Evolutionary conservation across 2,888 invertebrate genomes (phyloP), one percentile per base, ranked within the genome.

Genomic region (Odontomyia ornata): DNA sequence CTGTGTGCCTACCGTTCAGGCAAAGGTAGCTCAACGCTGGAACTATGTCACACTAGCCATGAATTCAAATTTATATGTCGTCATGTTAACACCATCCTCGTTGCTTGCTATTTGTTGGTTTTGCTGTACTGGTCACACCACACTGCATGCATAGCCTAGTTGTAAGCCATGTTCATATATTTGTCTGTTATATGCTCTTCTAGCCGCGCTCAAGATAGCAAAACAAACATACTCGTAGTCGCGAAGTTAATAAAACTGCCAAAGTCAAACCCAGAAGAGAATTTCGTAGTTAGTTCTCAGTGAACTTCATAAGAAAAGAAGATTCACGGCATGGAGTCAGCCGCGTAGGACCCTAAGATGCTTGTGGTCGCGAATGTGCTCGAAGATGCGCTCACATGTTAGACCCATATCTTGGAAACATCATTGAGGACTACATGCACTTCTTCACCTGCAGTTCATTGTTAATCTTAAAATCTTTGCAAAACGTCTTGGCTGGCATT

Each of bases 401-500:
- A 64, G 27, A 27, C 64, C 64, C 28, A 64, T 28, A 64, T 64
- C 27, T 28, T 28, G 28, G 13, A 64, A 64, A 64, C 21, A 27
- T 28, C 64, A 64, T 64, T 52, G 52, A 15, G 52, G 30, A 28
- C 64, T 28, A 64, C 28, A 64, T 64, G 64, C 64, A 64, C 64
- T 64, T 64, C 64, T 64, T 64, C 64, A 64, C 64, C 64, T 64
- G 64, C 64, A 64, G 64, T 64, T 64, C 64, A 64, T 64, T 64
- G 28, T 64, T 64, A 64, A 64, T 64, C 64, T 64, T 21, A 64
- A 64, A 64, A 28, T 64, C 64, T 64, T 28, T 64, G 28, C 64
- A 64, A 28, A 52, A 13, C 25, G 64, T 28, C 64, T 64, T 27
- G 64, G 28, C 25, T 30, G 64, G 64, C 64, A 64, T 64, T 64